phyloP scores from a whole-genome alignment of 2,113 vertebrate species.

The Labrus mixtus region DNA sequence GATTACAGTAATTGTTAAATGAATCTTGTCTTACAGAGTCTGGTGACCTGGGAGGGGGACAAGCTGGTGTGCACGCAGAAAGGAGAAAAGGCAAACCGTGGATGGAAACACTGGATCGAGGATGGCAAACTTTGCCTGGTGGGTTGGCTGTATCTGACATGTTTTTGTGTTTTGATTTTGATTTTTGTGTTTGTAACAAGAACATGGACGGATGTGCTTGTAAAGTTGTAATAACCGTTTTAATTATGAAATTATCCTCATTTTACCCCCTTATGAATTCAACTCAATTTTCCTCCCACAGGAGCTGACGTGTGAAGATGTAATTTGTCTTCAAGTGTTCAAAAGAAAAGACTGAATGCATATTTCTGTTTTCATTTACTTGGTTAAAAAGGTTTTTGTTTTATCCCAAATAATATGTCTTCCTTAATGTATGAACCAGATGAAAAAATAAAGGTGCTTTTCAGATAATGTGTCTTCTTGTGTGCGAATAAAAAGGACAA shows the following conservation, averaged over 20 bases:
- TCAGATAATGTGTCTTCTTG: neutral
- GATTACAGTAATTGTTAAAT: no score
- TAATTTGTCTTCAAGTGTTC: slow-evolving; percentile 90
- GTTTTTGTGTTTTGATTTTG: no score
- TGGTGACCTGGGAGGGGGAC: slow-evolving; percentile 91
- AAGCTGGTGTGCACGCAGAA: slow-evolving; percentile 90
- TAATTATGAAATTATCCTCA: no score
- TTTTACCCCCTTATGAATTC: no score
- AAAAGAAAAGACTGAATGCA: slow-evolving; percentile 84
- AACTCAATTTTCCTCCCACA: slow-evolving; percentile 57
- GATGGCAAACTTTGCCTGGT: slow-evolving; percentile 90
- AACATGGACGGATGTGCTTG: no score
- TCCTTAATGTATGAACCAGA: neutral
- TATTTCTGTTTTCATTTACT: slow-evolving; percentile 22
- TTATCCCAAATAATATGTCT: slow-evolving; percentile 24
- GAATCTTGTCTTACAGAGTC: slow-evolving; percentile 77
- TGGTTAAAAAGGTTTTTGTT: neutral
- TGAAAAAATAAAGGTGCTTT: slow-evolving; percentile 42
- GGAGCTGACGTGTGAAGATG: slow-evolving; percentile 90
- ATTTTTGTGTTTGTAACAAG: neutral
- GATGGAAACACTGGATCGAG: slow-evolving; percentile 95
- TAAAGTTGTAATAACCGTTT: no score
- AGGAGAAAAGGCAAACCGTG: slow-evolving; percentile 92
- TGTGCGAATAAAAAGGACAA: neutral
- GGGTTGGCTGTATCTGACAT: slow-evolving; percentile 45